A percentile compares a stretch with the other conserved stretches of the same genome.
Conservation (phyloP, 2,888 invertebrate species). For the Drosophila eohydei region DNA sequence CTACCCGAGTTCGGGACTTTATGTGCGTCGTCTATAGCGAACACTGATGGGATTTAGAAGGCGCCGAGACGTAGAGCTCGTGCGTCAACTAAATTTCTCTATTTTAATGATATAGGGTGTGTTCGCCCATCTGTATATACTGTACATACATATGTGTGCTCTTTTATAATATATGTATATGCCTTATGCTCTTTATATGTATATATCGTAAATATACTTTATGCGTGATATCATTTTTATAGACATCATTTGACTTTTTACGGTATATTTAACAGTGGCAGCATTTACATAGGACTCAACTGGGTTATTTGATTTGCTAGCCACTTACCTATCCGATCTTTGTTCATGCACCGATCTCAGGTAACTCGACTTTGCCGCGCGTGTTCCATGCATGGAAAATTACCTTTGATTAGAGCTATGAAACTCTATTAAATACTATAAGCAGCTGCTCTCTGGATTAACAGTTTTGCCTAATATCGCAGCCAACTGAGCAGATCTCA, state of each 20-base stretch:
- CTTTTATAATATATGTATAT: constrained; percentile 1
- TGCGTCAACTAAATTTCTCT: constrained; percentile 34
- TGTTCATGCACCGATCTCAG: constrained; percentile 14
- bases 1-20: constrained; percentile 24
- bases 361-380: constrained; percentile 13
- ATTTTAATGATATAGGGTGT: constrained; percentile 50
- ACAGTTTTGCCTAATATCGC: constrained; percentile 7
- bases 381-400: constrained; percentile 7
- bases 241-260: constrained; percentile 31
- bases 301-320: not conserved
- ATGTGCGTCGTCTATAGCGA: constrained; percentile 42
- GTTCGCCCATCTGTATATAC: constrained; percentile 14
- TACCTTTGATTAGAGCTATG: constrained; percentile 7
- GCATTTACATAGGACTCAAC: not conserved
- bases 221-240: constrained; percentile 15
- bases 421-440: not conserved
- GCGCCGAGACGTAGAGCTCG: constrained; percentile 61
- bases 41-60: constrained; percentile 56
- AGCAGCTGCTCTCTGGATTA: constrained; percentile 7
- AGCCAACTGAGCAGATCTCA: constrained; percentile 8
- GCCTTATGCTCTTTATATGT: not conserved
- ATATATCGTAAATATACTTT: constrained; percentile 20
- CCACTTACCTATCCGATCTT: not conserved
- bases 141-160: not conserved
- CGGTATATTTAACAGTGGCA: constrained; percentile 11